Conservation (phyloP, 1,140 invertebrate genomes). For the Phenacoccus solenopsis region DNA sequence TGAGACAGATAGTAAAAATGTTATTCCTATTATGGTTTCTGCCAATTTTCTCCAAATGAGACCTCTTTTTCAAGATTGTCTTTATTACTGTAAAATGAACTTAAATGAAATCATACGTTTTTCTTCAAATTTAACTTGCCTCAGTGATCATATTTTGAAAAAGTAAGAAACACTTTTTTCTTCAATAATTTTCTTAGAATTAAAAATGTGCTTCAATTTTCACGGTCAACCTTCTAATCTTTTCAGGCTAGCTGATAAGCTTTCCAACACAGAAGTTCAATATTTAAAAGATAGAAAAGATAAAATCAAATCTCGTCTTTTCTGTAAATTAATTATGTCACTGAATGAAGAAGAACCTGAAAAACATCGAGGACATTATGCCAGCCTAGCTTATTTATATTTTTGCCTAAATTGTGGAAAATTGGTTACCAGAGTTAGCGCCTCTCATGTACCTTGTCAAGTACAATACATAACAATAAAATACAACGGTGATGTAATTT, state of each 20-base stretch:
- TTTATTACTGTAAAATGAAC: slow-evolving; percentile 65
- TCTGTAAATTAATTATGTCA: slow-evolving; percentile 64
- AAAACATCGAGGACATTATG: slow-evolving; percentile 59
- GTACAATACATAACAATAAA: slow-evolving; percentile 11
- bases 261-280: slow-evolving; percentile 66
- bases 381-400: slow-evolving; percentile 58
- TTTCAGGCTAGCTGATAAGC: slow-evolving; percentile 58
- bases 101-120: slow-evolving; percentile 66
- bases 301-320: slow-evolving; percentile 67
- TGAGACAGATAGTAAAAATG: slow-evolving; percentile 60
- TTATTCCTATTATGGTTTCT: slow-evolving; percentile 81
- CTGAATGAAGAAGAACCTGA: slow-evolving; percentile 56
- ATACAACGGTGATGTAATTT: not conserved
- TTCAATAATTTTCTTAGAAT: not conserved
- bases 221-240: slow-evolving; percentile 10
- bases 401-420: slow-evolving; percentile 44
- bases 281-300: slow-evolving; percentile 63
- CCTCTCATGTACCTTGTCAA: slow-evolving; percentile 19
- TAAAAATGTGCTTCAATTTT: not conserved
- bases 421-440: slow-evolving; percentile 29
- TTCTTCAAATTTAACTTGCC: slow-evolving; percentile 61
- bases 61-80: slow-evolving; percentile 62
- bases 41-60: slow-evolving; percentile 92
- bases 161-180: slow-evolving; percentile 36
- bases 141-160: slow-evolving; percentile 63